These are phyloP conservation scores for Autographa pulchrina DNA, from an alignment of 2,888 invertebrate species.

Conservation along the genomic window DNA sequence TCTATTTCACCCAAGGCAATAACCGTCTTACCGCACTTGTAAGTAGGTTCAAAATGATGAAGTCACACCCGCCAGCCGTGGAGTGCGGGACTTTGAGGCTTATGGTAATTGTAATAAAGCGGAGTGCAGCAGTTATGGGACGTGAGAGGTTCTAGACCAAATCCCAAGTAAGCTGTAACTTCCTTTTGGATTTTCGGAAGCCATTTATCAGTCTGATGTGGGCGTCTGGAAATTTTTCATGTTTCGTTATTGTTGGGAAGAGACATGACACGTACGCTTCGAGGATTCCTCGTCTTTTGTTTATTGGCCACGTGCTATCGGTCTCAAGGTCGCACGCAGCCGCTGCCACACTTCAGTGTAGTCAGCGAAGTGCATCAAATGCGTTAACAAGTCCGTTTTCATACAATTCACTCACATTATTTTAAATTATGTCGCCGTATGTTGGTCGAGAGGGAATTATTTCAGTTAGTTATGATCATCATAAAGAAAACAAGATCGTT, in stretches of 20 bases:
- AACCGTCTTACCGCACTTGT: conserved; percentile 86
- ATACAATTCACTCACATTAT: conserved; percentile 47
- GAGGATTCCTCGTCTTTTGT: conserved; percentile 76
- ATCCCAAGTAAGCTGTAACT: conserved; percentile 90
- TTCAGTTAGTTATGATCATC: conserved; percentile 54
- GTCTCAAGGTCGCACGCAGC: conserved; percentile 66
- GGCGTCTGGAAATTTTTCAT: conserved; percentile 90
- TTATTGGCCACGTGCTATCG: conserved; percentile 77
- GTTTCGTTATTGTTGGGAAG: conserved; percentile 88
- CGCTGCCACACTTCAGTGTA: conserved; percentile 44
- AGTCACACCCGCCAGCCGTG: conserved; percentile 78
- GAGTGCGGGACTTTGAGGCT: conserved; percentile 90
- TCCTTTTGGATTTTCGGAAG: conserved; percentile 90
- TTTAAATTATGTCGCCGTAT: conserved; percentile 43
- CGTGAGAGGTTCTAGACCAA: conserved; percentile 90
- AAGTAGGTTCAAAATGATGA: conserved; percentile 89
- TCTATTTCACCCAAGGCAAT: conserved; percentile 88
- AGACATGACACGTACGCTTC: conserved; percentile 83
- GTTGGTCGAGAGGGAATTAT: conserved; percentile 47
- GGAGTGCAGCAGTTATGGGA: conserved; percentile 90
- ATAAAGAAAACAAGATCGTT: conserved; percentile 59
- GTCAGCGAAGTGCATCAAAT: conserved; percentile 38
- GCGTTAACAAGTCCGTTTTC: conserved; percentile 46
- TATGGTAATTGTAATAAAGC: conserved; percentile 90
- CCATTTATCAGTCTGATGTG: conserved; percentile 90